A percentile compares a stretch with the other conserved stretches of the same genome.
These are phyloP conservation scores for Solen grandis DNA, from an alignment of 1,140 invertebrate species.

Conservation along the genomic window DNA sequence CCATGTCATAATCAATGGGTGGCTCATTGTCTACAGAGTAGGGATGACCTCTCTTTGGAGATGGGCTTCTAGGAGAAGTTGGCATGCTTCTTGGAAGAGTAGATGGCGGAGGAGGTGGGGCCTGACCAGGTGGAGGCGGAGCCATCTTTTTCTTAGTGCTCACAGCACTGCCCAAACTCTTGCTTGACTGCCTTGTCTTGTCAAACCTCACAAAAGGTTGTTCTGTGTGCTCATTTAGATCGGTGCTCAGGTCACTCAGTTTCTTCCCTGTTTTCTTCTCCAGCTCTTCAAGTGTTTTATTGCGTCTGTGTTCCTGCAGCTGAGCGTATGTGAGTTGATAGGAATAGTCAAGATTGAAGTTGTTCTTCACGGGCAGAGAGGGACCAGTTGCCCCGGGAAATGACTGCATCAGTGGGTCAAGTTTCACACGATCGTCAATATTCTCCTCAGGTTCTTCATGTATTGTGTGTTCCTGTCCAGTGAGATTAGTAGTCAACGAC, in stretches of 20 bases:
- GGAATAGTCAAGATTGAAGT: constrained; percentile 68
- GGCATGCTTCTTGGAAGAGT: background rate
- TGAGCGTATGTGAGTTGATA: constrained; percentile 69
- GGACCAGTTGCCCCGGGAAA: constrained; percentile 57
- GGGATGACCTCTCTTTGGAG: background rate
- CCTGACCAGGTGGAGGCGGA: constrained; percentile 53
- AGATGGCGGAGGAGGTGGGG: constrained; percentile 13
- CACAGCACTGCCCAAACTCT: constrained; percentile 54
- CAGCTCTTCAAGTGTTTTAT: constrained; percentile 57
- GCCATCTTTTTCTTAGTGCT: constrained; percentile 69
- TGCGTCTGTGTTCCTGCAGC: constrained; percentile 64
- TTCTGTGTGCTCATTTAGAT: constrained; percentile 48
- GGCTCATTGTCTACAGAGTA: constrained; percentile 59
- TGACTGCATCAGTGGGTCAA: constrained; percentile 59
- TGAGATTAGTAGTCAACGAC: constrained; percentile 42
- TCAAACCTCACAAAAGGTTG: constrained; percentile 29
- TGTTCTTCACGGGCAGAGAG: constrained; percentile 68
- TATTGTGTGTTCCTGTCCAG: constrained; percentile 58
- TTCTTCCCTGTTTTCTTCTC: constrained; percentile 64
- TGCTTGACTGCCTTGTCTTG: background rate
- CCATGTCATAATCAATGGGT: constrained; percentile 66
- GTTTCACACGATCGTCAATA: constrained; percentile 61
- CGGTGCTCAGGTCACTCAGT: constrained; percentile 58
- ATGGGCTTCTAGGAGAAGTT: constrained; percentile 8
- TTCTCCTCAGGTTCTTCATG: constrained; percentile 66